phyloP scores from a whole-genome alignment of 2,113 vertebrate species.

The Notiomystis cincta region DNA sequence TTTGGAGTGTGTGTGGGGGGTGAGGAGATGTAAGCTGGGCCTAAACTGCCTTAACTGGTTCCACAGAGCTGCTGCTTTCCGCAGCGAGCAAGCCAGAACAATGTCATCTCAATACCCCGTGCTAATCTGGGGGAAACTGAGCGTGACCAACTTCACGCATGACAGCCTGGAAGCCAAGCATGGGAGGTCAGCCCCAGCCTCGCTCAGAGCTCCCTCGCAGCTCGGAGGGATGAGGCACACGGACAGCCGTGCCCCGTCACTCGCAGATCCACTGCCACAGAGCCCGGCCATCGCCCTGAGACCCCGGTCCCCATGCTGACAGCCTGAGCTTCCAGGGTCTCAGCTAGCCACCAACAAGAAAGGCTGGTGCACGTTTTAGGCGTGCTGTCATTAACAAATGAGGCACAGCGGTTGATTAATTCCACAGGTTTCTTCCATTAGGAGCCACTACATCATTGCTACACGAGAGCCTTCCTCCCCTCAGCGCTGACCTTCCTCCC shows the following conservation, averaged over 20 bases:
- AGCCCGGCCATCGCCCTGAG: rapidly evolving
- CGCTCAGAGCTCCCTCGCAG: not conserved
- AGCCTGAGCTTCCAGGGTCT: not conserved
- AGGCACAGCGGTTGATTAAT: constrained; percentile 56
- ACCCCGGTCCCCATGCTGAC: not conserved
- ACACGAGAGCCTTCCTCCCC: constrained; percentile 52
- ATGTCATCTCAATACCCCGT: constrained; percentile 63
- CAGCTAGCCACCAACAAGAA: not conserved
- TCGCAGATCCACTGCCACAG: not conserved
- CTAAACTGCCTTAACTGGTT: constrained; percentile 62
- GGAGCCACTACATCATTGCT: constrained; percentile 70
- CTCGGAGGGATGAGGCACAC: not conserved
- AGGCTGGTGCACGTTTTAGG: not conserved
- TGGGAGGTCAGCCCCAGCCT: constrained; percentile 57
- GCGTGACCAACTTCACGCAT: constrained; percentile 67
- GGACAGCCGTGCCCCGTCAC: not conserved
- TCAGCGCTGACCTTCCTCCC: constrained; percentile 69
- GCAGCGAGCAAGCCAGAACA: constrained; percentile 66
- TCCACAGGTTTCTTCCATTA: constrained; percentile 72
- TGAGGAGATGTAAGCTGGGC: constrained; percentile 17
- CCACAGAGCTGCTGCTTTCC: constrained; percentile 54
- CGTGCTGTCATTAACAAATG: constrained; percentile 68
- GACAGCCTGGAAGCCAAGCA: constrained; percentile 69
- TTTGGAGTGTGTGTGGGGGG: not conserved
- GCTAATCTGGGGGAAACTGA: constrained; percentile 69